Base-by-base conservation (phyloP, 2,888 invertebrate genomes). In the Mesorhabditis belari region DNA sequence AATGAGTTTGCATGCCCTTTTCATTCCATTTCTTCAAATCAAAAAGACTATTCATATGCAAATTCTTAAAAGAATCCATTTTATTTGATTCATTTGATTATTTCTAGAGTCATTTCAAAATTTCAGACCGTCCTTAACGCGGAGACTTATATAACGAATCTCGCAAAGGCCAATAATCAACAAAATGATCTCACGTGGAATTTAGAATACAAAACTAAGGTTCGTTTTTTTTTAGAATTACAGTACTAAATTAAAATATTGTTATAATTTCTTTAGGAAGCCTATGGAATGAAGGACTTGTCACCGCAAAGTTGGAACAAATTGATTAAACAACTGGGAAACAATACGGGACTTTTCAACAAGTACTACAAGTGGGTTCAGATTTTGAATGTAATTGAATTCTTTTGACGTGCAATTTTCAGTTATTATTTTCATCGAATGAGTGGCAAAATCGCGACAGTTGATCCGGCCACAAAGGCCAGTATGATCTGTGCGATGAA, bases 81-180 rank as follows among this genome's bases (percentile, higher is more conserved):
- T n/a, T n/a, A n/a, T n/a, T n/a, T n/a, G n/a, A n/a, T n/a, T n/a
- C n/a, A n/a, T n/a, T n/a, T n/a, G n/a, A n/a, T n/a, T n/a, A n/a
- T n/a, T n/a, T n/a, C n/a, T n/a, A n/a, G n/a, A n/a, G n/a, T n/a
- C n/a, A n/a, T n/a, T n/a, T n/a, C n/a, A n/a, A n/a, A n/a, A n/a
- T 58, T 55, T 21, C 44, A 63, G 60, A 67, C 65, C 2, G 59
- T 63, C 5, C 26, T 64, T 12, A 64, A 67, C 35, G 61, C 60
- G 6, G 66, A 64, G 9, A 67, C 66, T n/a, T 67, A 64, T 55
- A 54, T 49, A n/a, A 54, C 62, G 17, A 60, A 67, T 55, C 28
- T 67, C 6, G 57, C 54, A 6, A 53, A 52, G 19, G 62, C 64
- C 19, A 64, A 67, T 57, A 26, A 26, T 5, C 57, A 54, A 21